These are phyloP conservation scores for Sycobia sp. DNA, from an alignment of 1,140 invertebrate genomes.

Conservation along the genomic window DNA sequence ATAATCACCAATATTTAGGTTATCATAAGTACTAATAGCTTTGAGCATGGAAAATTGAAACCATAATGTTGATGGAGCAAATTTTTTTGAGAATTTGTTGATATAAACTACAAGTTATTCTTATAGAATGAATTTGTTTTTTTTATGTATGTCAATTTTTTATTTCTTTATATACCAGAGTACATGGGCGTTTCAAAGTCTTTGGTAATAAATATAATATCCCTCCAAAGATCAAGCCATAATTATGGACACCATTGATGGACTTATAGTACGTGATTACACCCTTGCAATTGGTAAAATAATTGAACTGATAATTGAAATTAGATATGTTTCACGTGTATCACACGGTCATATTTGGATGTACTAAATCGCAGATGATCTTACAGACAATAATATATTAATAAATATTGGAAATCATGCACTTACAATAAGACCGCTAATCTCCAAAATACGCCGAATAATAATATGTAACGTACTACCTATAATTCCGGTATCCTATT, in stretches of 20 bases:
- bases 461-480: slow-evolving; percentile 38
- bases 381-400: slow-evolving; percentile 17
- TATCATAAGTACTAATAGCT: too few species aligned
- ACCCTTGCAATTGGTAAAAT: slow-evolving; percentile 22
- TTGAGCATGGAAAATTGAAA: too few species aligned
- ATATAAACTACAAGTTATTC: too few species aligned
- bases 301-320: slow-evolving; percentile 14
- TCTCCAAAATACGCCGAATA: slow-evolving; percentile 31
- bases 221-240: slow-evolving; percentile 37
- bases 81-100: too few species aligned
- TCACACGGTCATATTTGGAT: slow-evolving; percentile 36
- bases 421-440: slow-evolving; percentile 27
- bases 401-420: slow-evolving; percentile 19
- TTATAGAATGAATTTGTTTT: too few species aligned
- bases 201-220: too few species aligned
- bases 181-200: too few species aligned
- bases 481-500: slow-evolving; percentile 20
- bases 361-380: slow-evolving; percentile 23
- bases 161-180: too few species aligned
- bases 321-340: slow-evolving; percentile 32
- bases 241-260: slow-evolving; percentile 28
- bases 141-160: too few species aligned
- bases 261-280: slow-evolving; percentile 31
- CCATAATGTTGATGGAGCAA: too few species aligned
- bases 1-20: too few species aligned